Evolutionary conservation across 2,888 invertebrate species (phyloP), one percentile per base, ranked within the genome.

Genomic region (Drosophila pullipes): DNA sequence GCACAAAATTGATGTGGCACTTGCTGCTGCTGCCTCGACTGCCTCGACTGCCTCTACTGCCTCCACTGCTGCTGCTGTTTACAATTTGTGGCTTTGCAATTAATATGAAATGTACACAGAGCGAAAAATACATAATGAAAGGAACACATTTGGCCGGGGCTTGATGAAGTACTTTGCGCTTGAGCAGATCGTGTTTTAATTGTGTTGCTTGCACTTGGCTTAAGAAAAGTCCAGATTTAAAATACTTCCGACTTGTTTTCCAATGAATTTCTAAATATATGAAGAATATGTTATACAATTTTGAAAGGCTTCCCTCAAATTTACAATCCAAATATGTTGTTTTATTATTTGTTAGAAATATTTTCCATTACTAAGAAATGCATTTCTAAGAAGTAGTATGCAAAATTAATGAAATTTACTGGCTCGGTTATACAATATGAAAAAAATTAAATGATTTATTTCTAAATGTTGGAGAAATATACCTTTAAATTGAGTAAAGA

Each of bases 11-110:
- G 72, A 73, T 77, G 77, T 52, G 58, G 44, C 52, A 47, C 47
- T 25, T 58, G 61, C 47, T 47, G 10, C n/a, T 28, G 35, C 37
- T 35, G 35, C 11, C 6, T 13, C 30, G 0, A 10, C 37, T 35
- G 35, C 11, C 6, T 13, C 30, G 0, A 10, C 35, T 35, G 50
- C 22, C 28, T 28, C 28, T 4, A 2, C 33, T 22, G 76, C 44
- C 44, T n/a, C 28, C 9, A 6, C 25, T 35, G 50, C 22, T 22
- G 28, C 30, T 54, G 37, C 67, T 83, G 78, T 82, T 78, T 78
- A 71, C 85, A 80, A 70, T 89, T 83, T 81, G 83, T 60, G 86
- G 83, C 72, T 61, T 39, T 61, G 81, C 76, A 86, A 78, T 86
- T 89, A 81, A 89, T 85, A 69, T 55, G 63, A 65, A 64, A 58